Conservation (phyloP, 2,888 invertebrate genomes). For the Acanthosepion esculentum region DNA sequence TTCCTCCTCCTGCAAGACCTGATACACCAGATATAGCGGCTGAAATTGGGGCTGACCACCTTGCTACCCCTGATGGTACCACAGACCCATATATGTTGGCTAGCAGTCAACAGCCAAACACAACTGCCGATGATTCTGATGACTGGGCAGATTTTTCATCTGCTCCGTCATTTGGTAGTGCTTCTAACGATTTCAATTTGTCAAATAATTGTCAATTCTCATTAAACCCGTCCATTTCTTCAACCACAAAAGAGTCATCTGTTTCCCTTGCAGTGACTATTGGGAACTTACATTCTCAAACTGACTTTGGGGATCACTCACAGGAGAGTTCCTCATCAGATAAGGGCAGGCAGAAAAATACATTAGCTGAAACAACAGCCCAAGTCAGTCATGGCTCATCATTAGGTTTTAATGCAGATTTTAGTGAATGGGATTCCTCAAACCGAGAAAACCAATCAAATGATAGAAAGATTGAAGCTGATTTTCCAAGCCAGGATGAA, state of each 20-base stretch:
- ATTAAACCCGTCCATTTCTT: constrained; percentile 23
- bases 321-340: background rate
- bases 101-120: background rate
- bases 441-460: background rate
- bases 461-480: constrained; percentile 33
- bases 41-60: background rate
- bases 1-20: constrained; percentile 36
- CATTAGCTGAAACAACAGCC: background rate
- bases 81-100: background rate
- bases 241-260: background rate
- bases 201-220: background rate
- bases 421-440: background rate
- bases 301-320: background rate
- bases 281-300: background rate
- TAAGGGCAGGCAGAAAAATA: background rate
- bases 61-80: background rate
- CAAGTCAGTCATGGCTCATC: background rate
- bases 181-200: background rate
- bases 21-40: background rate
- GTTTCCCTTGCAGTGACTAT: background rate
- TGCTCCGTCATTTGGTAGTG: constrained; percentile 8
- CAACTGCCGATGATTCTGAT: background rate
- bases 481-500: constrained; percentile 43
- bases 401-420: background rate
- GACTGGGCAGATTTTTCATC: constrained; percentile 46